A percentile compares a stretch with the other conserved stretches of the same genome.
Conservation (phyloP, 2,888 invertebrate genomes). For the Eupithecia insigniata region DNA sequence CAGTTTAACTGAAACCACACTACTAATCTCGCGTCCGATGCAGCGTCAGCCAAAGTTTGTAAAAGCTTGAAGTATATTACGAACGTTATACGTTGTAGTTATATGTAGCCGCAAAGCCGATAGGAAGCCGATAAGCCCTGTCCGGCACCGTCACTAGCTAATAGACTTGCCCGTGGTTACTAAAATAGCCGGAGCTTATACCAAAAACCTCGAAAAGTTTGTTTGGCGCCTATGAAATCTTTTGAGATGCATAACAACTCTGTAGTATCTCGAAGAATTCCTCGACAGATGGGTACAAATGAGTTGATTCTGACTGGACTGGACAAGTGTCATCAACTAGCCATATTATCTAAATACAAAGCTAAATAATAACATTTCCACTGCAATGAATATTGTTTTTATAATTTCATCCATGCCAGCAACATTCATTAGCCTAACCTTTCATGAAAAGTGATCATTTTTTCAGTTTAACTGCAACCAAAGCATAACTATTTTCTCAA, state of each 20-base stretch:
- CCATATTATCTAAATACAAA: too few species aligned
- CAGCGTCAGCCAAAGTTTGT: conserved; percentile 27
- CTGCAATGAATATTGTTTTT: too few species aligned
- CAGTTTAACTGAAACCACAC: not conserved
- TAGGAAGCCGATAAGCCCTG: conserved; percentile 54
- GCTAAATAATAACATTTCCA: too few species aligned
- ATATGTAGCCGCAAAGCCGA: conserved; percentile 48
- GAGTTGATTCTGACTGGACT: too few species aligned
- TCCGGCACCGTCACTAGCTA: conserved; percentile 40
- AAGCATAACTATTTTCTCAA: too few species aligned
- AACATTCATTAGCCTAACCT: too few species aligned
- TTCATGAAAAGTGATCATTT: too few species aligned
- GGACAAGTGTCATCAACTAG: too few species aligned
- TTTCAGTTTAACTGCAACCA: too few species aligned
- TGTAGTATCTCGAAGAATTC: too few species aligned
- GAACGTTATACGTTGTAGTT: conserved; percentile 35
- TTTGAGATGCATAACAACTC: not conserved
- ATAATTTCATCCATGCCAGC: too few species aligned
- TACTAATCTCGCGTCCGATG: conserved; percentile 14
- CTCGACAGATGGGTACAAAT: too few species aligned
- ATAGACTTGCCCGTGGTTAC: conserved; percentile 8
- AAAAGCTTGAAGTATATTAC: conserved; percentile 25
- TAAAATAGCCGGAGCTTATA: conserved; percentile 1
- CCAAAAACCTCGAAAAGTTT: not conserved
- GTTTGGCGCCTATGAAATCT: not conserved